Evolutionary conservation across 2,797 vertebrate species (phyloP).

Genomic region (Halcyon chelicuti): DNA sequence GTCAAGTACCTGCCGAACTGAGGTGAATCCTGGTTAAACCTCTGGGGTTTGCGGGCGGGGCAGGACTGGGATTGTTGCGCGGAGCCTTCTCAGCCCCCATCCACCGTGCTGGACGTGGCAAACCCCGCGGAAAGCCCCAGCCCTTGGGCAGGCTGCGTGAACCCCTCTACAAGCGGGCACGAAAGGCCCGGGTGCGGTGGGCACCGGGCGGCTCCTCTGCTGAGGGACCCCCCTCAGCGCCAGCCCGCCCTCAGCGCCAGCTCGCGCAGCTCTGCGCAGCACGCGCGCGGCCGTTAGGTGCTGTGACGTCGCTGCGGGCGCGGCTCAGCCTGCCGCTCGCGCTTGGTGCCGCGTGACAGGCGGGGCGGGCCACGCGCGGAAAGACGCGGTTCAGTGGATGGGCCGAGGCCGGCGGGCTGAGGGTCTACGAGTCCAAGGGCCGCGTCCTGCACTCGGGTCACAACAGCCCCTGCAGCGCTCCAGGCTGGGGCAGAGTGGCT

Average conservation of each 20-base stretch:
- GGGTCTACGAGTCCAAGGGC: too few relatives aligned
- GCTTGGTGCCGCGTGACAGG: neutral
- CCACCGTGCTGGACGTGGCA: accelerated
- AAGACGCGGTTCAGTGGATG: too few relatives aligned
- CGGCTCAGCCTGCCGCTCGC: neutral
- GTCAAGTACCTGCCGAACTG: neutral
- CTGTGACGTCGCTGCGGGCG: neutral
- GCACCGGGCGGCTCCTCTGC: too few relatives aligned
- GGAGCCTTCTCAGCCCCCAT: neutral
- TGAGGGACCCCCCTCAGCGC: too few relatives aligned
- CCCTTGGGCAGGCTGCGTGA: neutral
- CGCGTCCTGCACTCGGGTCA: too few relatives aligned
- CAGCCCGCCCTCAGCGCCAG: too few relatives aligned
- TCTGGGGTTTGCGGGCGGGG: accelerated
- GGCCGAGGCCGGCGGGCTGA: too few relatives aligned
- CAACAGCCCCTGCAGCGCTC: too few relatives aligned
- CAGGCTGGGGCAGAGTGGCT: neutral
- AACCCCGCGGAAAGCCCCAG: neutral
- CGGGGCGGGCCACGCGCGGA: too few relatives aligned
- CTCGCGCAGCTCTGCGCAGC: neutral
- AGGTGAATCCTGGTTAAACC: neutral
- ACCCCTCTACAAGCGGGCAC: neutral
- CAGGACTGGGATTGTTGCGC: neutral
- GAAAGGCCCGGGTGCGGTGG: too few relatives aligned
- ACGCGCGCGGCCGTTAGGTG: neutral